These are phyloP conservation scores for Chloroclysta siterata DNA, from an alignment of 2,888 invertebrate species.

Conservation along the genomic window DNA sequence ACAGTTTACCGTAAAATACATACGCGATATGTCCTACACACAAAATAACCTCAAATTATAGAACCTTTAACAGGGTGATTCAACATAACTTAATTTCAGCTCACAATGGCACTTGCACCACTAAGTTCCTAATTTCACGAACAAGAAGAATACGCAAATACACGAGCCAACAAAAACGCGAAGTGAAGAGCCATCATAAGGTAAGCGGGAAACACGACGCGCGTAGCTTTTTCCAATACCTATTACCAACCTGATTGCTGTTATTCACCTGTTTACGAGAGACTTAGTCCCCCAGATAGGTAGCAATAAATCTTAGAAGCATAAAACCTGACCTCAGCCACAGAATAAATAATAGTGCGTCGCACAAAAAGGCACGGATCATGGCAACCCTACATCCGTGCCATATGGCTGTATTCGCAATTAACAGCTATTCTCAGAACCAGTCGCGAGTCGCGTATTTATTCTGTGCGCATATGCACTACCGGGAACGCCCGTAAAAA, in stretches of 20 bases:
- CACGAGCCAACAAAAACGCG: too few species aligned
- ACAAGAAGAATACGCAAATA: too few species aligned
- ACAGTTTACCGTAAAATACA: too few species aligned
- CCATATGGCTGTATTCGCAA: slow-evolving; percentile 55
- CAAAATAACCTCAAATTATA: too few species aligned
- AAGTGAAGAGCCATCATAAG: too few species aligned
- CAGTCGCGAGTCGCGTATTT: slow-evolving; percentile 32
- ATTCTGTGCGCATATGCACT: slow-evolving; percentile 39
- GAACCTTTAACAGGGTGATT: too few species aligned
- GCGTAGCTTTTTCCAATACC: not conserved
- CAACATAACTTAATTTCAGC: too few species aligned
- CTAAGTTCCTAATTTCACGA: too few species aligned
- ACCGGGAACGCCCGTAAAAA: slow-evolving; percentile 56
- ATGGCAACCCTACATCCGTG: slow-evolving; percentile 43
- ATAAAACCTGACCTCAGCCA: slow-evolving; percentile 24
- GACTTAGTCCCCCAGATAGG: not conserved
- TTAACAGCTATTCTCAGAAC: slow-evolving; percentile 59
- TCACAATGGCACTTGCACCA: too few species aligned
- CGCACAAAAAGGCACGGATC: slow-evolving; percentile 21
- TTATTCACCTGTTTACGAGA: slow-evolving; percentile 4
- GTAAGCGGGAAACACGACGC: too few species aligned
- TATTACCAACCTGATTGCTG: not conserved
- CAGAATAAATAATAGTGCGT: not conserved
- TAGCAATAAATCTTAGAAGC: slow-evolving; percentile 22
- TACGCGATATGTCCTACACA: too few species aligned